These are phyloP conservation scores for Lytechinus variegatus DNA, from an alignment of 35 echinoderm and acorn worm species.

Conservation along the genomic window DNA sequence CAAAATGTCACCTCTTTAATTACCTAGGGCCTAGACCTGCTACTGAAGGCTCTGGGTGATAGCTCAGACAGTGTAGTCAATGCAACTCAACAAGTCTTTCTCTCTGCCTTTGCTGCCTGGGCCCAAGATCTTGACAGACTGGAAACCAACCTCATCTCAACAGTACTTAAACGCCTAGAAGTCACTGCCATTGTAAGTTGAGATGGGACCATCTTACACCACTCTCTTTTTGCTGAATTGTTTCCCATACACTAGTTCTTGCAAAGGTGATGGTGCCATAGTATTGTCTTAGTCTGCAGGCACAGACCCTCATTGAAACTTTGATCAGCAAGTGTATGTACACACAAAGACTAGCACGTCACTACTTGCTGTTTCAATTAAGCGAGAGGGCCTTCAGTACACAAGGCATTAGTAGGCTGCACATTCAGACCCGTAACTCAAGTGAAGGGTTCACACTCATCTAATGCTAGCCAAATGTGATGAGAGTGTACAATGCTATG, in stretches of 20 bases:
- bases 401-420: no score
- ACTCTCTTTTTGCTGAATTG: background rate
- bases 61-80: constrained; percentile 67
- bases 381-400: no score
- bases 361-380: no score
- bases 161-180: constrained; percentile 90
- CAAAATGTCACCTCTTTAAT: background rate
- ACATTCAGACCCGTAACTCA: no score
- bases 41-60: constrained; percentile 71
- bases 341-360: no score
- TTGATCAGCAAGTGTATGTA: no score
- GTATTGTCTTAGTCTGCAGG: no score
- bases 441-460: no score
- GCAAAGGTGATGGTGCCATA: no score
- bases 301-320: no score
- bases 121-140: constrained; percentile 82
- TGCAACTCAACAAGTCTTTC: constrained; percentile 79
- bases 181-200: constrained; percentile 80
- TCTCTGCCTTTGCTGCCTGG: constrained; percentile 94
- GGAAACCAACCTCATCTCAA: constrained; percentile 80
- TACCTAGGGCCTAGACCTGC: constrained; percentile 82
- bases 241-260: background rate
- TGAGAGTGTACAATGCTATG: no score
- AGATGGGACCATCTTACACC: background rate
- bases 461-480: no score